These are phyloP conservation scores for Drosophila percnosoma DNA, from an alignment of 2,888 invertebrate species.

Conservation along the genomic window DNA sequence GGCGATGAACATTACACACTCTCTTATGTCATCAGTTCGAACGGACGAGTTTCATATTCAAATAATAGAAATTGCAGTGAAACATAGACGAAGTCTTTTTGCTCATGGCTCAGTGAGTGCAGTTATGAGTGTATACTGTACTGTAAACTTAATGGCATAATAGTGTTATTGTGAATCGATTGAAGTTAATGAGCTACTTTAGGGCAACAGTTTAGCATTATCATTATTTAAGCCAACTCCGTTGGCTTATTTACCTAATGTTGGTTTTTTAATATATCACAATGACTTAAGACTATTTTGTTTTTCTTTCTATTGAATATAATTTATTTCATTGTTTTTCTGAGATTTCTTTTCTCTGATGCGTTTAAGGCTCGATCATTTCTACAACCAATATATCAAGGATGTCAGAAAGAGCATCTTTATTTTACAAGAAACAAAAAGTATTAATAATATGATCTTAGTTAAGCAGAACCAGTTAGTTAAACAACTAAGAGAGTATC, in stretches of 20 bases:
- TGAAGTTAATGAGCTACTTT: not conserved
- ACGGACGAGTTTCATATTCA: slow-evolving; percentile 20
- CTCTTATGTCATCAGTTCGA: slow-evolving; percentile 45
- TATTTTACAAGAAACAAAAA: not conserved
- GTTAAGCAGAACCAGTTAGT: not conserved
- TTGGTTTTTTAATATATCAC: not conserved
- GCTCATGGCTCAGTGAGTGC: slow-evolving; percentile 5
- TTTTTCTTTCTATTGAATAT: not conserved
- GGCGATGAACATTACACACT: slow-evolving; percentile 22
- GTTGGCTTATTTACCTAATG: not conserved
- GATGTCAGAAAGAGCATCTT: not conserved
- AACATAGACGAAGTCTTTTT: not conserved
- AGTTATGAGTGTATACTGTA: not conserved
- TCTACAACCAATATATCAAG: not conserved
- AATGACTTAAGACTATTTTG: not conserved
- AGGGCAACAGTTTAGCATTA: not conserved
- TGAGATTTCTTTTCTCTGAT: not conserved
- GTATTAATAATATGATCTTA: not conserved
- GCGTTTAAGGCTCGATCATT: not conserved
- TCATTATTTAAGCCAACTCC: not conserved
- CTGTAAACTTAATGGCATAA: not conserved
- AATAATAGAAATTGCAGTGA: slow-evolving; percentile 10
- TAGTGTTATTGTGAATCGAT: not conserved
- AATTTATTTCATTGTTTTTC: not conserved
- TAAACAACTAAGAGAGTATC: not conserved